Evolutionary conservation across 2,888 invertebrate species (phyloP).

Genomic region (Lamproptera curius): DNA sequence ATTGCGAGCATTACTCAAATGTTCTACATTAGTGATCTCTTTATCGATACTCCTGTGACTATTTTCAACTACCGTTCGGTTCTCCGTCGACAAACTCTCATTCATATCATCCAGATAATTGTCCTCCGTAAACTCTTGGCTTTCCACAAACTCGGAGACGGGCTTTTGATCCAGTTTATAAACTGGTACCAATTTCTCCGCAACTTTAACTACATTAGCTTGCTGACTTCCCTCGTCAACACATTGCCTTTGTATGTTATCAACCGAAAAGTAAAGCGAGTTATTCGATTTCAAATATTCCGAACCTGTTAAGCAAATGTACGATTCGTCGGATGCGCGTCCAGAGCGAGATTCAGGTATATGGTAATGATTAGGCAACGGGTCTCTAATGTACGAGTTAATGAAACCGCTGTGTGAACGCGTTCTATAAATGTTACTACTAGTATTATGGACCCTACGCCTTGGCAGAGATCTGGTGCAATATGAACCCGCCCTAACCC

Average conservation of each 20-base stretch:
- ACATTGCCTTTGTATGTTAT: slow-evolving; percentile 50
- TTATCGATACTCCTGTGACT: background rate
- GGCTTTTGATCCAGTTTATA: slow-evolving; percentile 39
- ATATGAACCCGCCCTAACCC: slow-evolving; percentile 42
- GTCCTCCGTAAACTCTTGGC: slow-evolving; percentile 68
- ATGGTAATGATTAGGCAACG: slow-evolving; percentile 63
- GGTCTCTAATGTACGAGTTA: slow-evolving; percentile 55
- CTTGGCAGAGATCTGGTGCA: slow-evolving; percentile 53
- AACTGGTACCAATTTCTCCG: slow-evolving; percentile 42
- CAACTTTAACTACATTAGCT: slow-evolving; percentile 41
- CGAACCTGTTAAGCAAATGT: no score
- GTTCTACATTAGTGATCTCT: slow-evolving; percentile 13
- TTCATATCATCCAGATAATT: slow-evolving; percentile 57
- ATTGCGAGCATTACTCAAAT: background rate
- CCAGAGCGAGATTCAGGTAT: slow-evolving; percentile 52
- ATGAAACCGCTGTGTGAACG: slow-evolving; percentile 64
- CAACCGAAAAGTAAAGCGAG: slow-evolving; percentile 46
- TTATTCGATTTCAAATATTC: slow-evolving; percentile 25
- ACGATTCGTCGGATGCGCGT: slow-evolving; percentile 30
- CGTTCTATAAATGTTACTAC: slow-evolving; percentile 48
- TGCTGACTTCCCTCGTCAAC: slow-evolving; percentile 33
- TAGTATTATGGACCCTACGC: slow-evolving; percentile 24
- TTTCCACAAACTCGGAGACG: slow-evolving; percentile 55
- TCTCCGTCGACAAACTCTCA: slow-evolving; percentile 51
- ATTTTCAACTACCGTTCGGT: slow-evolving; percentile 50